Percentiles rank a stretch among this genome's conserved stretches.
Evolutionary conservation across 2,797 vertebrate genomes (phyloP).

Genomic region (Smutsia temminckii): DNA sequence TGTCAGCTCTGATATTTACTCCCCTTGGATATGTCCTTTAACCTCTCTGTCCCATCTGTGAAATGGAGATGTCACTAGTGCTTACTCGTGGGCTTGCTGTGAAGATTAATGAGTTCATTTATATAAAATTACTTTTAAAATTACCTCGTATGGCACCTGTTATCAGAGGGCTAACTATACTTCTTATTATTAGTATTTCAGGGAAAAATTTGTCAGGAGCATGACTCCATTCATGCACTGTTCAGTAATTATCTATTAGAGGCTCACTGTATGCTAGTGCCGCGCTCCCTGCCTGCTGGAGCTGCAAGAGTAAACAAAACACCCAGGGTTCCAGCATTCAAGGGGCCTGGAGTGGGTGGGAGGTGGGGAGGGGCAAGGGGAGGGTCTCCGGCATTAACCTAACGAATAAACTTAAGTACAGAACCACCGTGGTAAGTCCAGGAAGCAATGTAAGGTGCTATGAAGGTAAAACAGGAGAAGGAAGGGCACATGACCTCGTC

Average conservation of each 20-base stretch:
- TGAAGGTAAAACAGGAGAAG: neutral
- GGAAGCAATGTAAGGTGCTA: neutral
- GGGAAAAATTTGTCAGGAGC: neutral
- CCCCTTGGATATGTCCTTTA: neutral
- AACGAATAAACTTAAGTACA: neutral
- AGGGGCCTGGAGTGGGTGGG: neutral
- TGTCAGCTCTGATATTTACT: neutral
- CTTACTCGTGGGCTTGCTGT: neutral
- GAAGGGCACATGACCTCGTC: neutral
- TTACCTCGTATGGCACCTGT: neutral
- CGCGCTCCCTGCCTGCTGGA: neutral
- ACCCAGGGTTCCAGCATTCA: neutral
- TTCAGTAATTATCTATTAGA: neutral
- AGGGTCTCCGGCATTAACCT: neutral
- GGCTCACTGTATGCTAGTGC: neutral
- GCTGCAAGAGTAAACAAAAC: neutral
- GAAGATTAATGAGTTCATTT: neutral
- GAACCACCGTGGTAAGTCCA: neutral
- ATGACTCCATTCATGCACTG: neutral
- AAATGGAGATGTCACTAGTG: neutral
- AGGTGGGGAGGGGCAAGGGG: fast-evolving
- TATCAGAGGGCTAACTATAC: neutral
- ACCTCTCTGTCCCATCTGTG: neutral
- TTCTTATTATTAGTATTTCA: neutral
- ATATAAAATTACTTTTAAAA: constrained; percentile 8